Evolutionary conservation across 2,797 vertebrate genomes (phyloP), one percentile per base, ranked within the genome.

Genomic region (Acanthurus tractus): DNA sequence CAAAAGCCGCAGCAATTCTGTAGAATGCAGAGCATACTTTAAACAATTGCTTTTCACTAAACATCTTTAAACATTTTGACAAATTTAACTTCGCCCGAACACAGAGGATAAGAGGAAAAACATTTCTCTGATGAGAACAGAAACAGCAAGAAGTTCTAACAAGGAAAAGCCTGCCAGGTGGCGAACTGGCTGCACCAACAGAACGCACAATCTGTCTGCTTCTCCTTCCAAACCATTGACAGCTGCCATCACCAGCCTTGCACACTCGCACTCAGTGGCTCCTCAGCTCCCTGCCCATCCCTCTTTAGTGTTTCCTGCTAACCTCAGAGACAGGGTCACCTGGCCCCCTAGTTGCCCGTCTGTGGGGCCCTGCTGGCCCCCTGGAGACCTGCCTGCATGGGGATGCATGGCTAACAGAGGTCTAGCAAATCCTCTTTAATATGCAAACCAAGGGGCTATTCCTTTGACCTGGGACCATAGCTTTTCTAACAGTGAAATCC

Each of bases 201-300:
- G 95, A 96, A 96, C 95, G 94, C 95, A 96, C 95, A 96, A 96
- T 96, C 95, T 96, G 95, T 96, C 95, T 95, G 95, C 94, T 96
- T 95, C 95, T 95, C 94, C 94, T 96, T 96, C 95, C 95, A 96
- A 96, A 95, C 93, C 95, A 95, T 92, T 95, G 95, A 96, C 95
- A 96, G 95, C 95, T 96, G 95, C 95, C 95, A 94, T 94, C 94
- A 94, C 95, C 95, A 96, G 95, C 95, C 95, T 95, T 87, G 89
- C 94, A 94, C 95, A 95, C 95, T 95, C 94, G 90, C 95, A 95
- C 95, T 94, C 93, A 88, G 91, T 92, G 91, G 91, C 91, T 94
- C 91, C 92, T 91, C 93, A 93, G 89, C 92, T 93, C 93, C 88
- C 90, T 88, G 91, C 93, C 94, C 93, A 91, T 93, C 93, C 92